Evolutionary conservation across 2,113 vertebrate genomes (phyloP).

Genomic region (Salvator merianae): DNA sequence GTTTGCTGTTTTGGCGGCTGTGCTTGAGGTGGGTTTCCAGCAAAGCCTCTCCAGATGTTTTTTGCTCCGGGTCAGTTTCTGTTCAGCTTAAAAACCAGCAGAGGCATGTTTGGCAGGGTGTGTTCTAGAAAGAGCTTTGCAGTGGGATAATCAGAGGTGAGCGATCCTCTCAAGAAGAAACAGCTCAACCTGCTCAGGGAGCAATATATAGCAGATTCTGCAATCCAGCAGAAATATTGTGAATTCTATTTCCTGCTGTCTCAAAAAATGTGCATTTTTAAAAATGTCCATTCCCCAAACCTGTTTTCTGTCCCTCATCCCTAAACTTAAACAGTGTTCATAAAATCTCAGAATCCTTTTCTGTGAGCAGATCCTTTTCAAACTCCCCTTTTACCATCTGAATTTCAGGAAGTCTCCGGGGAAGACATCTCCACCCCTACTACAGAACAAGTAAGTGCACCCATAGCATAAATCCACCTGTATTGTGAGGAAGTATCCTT

Average conservation of each 20-base stretch:
- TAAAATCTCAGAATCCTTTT: background rate
- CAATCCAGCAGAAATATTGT: background rate
- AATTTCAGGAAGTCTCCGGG: background rate
- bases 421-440: constrained; percentile 25
- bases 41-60: background rate
- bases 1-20: constrained; percentile 40
- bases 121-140: background rate
- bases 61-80: background rate
- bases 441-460: constrained; percentile 49
- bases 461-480: background rate
- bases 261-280: background rate
- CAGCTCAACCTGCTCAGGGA: background rate
- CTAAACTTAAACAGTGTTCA: background rate
- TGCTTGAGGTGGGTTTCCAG: constrained; percentile 53
- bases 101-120: background rate
- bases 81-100: background rate
- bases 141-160: background rate
- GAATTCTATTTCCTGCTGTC: background rate
- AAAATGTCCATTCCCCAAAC: too few relatives aligned
- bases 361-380: background rate
- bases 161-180: background rate
- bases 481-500: background rate
- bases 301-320: background rate
- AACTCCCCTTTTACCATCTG: background rate
- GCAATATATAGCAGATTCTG: background rate